These are phyloP conservation scores for Papilio machaon DNA, from an alignment of 1,140 invertebrate species.

Conservation along the genomic window DNA sequence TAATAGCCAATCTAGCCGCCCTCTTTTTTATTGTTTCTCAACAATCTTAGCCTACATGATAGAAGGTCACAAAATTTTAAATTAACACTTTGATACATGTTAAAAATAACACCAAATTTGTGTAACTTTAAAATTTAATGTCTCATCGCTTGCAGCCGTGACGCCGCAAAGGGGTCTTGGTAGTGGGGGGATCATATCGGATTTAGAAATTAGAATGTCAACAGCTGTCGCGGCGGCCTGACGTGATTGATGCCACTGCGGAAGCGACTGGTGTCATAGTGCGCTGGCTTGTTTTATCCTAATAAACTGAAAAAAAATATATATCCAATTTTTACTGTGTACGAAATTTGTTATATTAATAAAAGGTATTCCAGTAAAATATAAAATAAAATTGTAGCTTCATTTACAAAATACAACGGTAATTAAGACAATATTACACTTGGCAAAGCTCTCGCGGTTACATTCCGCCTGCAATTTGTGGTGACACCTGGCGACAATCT, in stretches of 20 bases:
- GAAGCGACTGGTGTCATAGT: background rate
- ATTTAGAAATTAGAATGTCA: conserved; percentile 38
- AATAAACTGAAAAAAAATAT: background rate
- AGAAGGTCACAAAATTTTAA: no score
- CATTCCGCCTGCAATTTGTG: conserved; percentile 17
- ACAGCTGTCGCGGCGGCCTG: conserved; percentile 36
- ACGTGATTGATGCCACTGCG: conserved; percentile 34
- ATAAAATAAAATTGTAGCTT: background rate
- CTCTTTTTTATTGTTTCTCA: no score
- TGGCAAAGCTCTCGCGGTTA: conserved; percentile 5
- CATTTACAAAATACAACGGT: background rate
- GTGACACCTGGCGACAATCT: conserved; percentile 21
- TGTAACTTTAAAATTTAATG: background rate
- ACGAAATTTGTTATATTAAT: background rate
- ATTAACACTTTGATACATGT: no score
- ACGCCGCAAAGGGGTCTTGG: background rate
- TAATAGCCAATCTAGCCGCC: no score
- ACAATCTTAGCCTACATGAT: no score
- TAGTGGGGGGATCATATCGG: conserved; percentile 25
- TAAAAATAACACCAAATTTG: background rate
- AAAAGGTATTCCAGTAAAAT: background rate
- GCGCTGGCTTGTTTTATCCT: background rate
- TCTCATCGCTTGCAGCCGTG: background rate
- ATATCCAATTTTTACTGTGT: background rate
- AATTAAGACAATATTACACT: conserved; percentile 17